Evolutionary conservation across 2,797 vertebrate genomes (phyloP), one percentile per base, ranked within the genome.

Genomic region (Hydrophis major): DNA sequence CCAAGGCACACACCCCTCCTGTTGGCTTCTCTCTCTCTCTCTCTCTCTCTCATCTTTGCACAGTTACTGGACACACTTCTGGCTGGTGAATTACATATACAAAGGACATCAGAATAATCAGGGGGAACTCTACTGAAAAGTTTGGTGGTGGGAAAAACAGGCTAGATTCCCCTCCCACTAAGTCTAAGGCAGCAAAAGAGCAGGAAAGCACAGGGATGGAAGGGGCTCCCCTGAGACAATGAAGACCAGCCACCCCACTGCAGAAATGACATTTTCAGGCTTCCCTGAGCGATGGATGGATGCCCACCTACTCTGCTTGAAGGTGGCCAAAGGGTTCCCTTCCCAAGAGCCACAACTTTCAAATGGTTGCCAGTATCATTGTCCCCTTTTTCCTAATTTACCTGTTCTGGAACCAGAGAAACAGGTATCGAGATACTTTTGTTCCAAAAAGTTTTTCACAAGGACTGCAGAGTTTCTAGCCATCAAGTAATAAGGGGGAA

Each of bases 41-140:
- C 61, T 63, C 55, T 55, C 53, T 47, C 47, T 47, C 47, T 47
- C 47, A 55, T 55, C 57, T 37, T 27, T 12, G 22, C 22, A n/a
- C 5, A 56, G 25, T 69, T 83, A 47, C 89, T 89, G 63, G 14
- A 88, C 42, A 32, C 42, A 42, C 87, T 93, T 94, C 94, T 95
- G 93, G 93, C 93, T 57, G 78, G 25, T 93, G 12, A 2, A 12
- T 32, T 87, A 1, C 8, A 28, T n/a, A 4, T 47, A 57, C 22
- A 10, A 18, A 10, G 37, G 42, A 53, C 4, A 83, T 60, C n/a
- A 18, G 8, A 13, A 28, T 22, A 93, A 57, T 37, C 1, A 55
- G 3, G 28, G 42, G 27, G 11, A 93, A 83, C 3, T 47, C 69
- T 22, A 42, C 16, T 25, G 2, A 47, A 57, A 90, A 87, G 37